Percentiles rank a stretch among this genome's conserved stretches.
Evolutionary conservation across 2,797 vertebrate genomes (phyloP).

Genomic region (Crocidura indochinensis): DNA sequence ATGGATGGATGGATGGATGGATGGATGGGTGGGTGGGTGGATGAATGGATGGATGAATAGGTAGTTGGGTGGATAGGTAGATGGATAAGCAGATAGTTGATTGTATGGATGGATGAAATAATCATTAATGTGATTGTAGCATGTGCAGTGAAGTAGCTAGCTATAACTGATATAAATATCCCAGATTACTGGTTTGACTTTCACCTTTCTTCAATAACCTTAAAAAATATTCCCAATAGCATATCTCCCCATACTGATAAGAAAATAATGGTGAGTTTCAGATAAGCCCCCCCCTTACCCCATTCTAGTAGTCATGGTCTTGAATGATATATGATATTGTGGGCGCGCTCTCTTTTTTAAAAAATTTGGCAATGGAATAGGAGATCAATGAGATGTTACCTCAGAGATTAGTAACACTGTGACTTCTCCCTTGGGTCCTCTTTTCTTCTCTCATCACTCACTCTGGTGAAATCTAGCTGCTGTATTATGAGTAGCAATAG

Average conservation of each 20-base stretch:
- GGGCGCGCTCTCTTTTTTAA: background rate
- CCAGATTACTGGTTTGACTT: background rate
- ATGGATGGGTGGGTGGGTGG: too few relatives aligned
- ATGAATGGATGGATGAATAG: too few relatives aligned
- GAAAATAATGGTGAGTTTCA: background rate
- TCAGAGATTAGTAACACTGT: background rate
- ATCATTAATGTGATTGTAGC: background rate
- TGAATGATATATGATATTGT: background rate
- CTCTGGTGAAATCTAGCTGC: background rate
- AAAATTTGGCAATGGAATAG: background rate
- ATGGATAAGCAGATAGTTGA: background rate
- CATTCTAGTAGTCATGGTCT: too few relatives aligned
- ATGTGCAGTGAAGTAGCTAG: background rate
- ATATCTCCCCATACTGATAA: slow-evolving; percentile 6
- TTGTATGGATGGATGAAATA: background rate
- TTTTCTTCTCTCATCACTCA: background rate
- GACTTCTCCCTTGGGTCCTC: background rate
- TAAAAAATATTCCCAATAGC: background rate
- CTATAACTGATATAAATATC: background rate
- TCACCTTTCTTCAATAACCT: background rate
- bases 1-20: too few relatives aligned
- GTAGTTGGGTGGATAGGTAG: background rate
- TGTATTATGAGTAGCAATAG: background rate
- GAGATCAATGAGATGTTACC: background rate
- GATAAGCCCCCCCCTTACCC: too few relatives aligned